Evolutionary conservation across 1,140 invertebrate genomes (phyloP).

Genomic region (Aphaenogaster ashmeadi): DNA sequence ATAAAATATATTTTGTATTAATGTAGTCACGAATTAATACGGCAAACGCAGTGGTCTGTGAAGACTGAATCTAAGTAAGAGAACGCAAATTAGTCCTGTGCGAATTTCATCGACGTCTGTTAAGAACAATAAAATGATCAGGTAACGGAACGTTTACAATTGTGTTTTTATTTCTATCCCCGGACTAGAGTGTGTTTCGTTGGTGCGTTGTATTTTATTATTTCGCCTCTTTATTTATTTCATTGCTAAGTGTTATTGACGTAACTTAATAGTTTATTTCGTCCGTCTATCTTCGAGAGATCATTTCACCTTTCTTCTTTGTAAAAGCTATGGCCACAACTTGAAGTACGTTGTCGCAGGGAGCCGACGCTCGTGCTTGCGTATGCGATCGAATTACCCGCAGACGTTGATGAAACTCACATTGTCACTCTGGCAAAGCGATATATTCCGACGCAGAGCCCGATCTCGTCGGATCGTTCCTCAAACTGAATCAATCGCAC

Average conservation of each 20-base stretch:
- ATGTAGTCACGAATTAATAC: conserved; percentile 78
- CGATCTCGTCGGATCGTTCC: conserved; percentile 22
- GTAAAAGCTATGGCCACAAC: conserved; percentile 35
- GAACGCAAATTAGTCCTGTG: conserved; percentile 66
- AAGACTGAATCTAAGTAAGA: conserved; percentile 72
- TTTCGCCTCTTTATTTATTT: neutral
- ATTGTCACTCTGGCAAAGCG: conserved; percentile 47
- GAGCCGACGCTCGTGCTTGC: conserved; percentile 4
- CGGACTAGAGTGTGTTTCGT: conserved; percentile 37
- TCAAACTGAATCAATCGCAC: conserved; percentile 49
- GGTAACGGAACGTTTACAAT: conserved; percentile 71
- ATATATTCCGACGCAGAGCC: conserved; percentile 32
- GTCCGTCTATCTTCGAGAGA: neutral
- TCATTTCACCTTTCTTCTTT: conserved; percentile 19
- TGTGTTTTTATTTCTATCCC: conserved; percentile 75
- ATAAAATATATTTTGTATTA: conserved; percentile 82
- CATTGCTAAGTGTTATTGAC: conserved; percentile 14
- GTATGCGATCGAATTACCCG: conserved; percentile 25
- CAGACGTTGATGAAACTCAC: conserved; percentile 73
- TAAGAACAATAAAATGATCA: conserved; percentile 72
- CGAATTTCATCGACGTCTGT: conserved; percentile 79
- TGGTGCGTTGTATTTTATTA: neutral
- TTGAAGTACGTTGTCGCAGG: conserved; percentile 4
- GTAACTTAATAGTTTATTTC: conserved; percentile 25
- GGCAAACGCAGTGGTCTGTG: conserved; percentile 77